These are phyloP conservation scores for Aleiodes testaceus DNA, from an alignment of 2,888 invertebrate genomes.

Conservation along the genomic window DNA sequence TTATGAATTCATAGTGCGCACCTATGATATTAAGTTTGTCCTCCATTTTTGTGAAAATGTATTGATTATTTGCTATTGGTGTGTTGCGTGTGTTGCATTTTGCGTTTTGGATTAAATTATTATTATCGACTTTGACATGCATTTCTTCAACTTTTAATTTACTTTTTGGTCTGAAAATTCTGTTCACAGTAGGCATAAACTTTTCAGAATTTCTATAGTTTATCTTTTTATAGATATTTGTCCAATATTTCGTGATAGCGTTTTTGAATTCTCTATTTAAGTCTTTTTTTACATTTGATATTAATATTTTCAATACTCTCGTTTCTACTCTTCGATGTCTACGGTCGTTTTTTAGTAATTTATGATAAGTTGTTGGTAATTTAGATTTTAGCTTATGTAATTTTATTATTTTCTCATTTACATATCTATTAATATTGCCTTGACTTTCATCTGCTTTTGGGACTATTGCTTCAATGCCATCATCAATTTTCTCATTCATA, in stretches of 20 bases:
- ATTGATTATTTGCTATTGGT: background rate
- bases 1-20: conserved; percentile 12
- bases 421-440: too few relatives aligned
- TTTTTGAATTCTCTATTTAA: background rate
- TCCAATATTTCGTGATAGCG: background rate
- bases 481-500: background rate
- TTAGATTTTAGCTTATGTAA: too few relatives aligned
- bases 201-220: background rate
- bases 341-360: too few relatives aligned
- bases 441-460: too few relatives aligned
- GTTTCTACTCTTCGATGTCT: too few relatives aligned
- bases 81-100: background rate
- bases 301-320: too few relatives aligned
- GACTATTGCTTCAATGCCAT: too few relatives aligned
- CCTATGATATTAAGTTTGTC: background rate
- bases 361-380: too few relatives aligned
- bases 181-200: background rate
- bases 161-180: conserved; percentile 1
- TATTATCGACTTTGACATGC: background rate
- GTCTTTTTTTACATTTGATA: background rate
- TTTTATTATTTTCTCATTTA: too few relatives aligned
- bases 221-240: background rate
- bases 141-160: background rate
- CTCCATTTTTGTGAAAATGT: background rate
- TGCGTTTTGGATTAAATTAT: background rate